Evolutionary conservation across 1,140 invertebrate species (phyloP).

Genomic region (Tetramorium alpestre): DNA sequence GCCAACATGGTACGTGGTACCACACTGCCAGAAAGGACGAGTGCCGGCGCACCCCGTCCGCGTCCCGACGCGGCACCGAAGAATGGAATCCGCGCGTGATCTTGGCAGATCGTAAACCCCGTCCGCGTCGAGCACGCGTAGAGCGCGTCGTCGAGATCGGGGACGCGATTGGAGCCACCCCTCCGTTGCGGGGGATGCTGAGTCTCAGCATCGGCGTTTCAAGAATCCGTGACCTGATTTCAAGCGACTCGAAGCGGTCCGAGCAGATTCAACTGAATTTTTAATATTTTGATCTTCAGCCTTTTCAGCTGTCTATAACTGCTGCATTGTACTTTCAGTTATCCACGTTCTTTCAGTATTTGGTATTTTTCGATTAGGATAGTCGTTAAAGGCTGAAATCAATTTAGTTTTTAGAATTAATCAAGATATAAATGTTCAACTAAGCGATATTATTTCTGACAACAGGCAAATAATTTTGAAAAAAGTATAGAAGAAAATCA

Average conservation of each 20-base stretch:
- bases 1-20: conserved; percentile 84
- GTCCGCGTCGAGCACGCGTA: conserved; percentile 50
- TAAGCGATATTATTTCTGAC: background rate
- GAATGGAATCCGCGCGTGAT: background rate
- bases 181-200: background rate
- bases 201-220: background rate
- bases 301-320: background rate
- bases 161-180: conserved; percentile 9
- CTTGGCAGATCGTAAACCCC: background rate
- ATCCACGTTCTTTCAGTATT: background rate
- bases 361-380: background rate
- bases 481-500: background rate
- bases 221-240: background rate
- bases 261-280: background rate
- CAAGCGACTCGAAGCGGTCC: background rate
- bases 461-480: background rate
- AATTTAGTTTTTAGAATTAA: background rate
- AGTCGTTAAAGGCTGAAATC: background rate
- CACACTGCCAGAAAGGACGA: conserved; percentile 80
- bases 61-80: conserved; percentile 30
- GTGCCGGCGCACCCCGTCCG: conserved; percentile 71
- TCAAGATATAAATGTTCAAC: background rate
- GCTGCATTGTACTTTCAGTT: background rate
- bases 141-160: conserved; percentile 56
- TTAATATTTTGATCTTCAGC: background rate